Percentiles rank a stretch among this genome's conserved stretches.
phyloP scores from a whole-genome alignment of 2,888 invertebrate genomes.

The Choreutis nemorana region DNA sequence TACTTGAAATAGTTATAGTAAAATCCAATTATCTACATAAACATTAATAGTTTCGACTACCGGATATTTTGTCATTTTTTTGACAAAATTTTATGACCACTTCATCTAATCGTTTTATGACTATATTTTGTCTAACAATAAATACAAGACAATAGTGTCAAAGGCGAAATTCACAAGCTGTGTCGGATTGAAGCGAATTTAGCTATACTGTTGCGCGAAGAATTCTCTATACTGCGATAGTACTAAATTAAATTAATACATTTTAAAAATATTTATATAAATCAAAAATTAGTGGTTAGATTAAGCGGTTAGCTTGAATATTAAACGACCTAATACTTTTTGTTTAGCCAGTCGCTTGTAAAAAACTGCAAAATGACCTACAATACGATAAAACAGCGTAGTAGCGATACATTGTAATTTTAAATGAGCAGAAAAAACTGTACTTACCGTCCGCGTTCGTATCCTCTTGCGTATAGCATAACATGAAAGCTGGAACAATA shows the following conservation, averaged over 20 bases:
- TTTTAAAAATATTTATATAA: too few species aligned
- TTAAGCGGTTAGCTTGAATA: slow-evolving; percentile 45
- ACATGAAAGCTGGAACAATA: slow-evolving; percentile 90
- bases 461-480: slow-evolving; percentile 94
- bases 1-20: slow-evolving; percentile 16
- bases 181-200: too few species aligned
- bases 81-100: too few species aligned
- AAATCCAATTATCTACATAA: slow-evolving; percentile 11
- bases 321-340: slow-evolving; percentile 29
- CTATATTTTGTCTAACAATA: too few species aligned
- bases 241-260: too few species aligned
- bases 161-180: too few species aligned
- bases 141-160: too few species aligned
- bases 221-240: too few species aligned
- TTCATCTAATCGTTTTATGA: too few species aligned
- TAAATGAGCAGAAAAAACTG: slow-evolving; percentile 11
- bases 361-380: slow-evolving; percentile 46
- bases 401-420: slow-evolving; percentile 30
- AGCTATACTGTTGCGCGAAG: too few species aligned
- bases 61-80: too few species aligned
- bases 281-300: slow-evolving; percentile 47
- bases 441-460: slow-evolving; percentile 88
- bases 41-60: too few species aligned
- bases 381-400: slow-evolving; percentile 41
- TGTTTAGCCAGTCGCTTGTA: slow-evolving; percentile 46